A percentile compares a stretch with the other conserved stretches of the same genome.
Evolutionary conservation across 2,113 vertebrate genomes (phyloP).

Genomic region (Spea bombifrons): DNA sequence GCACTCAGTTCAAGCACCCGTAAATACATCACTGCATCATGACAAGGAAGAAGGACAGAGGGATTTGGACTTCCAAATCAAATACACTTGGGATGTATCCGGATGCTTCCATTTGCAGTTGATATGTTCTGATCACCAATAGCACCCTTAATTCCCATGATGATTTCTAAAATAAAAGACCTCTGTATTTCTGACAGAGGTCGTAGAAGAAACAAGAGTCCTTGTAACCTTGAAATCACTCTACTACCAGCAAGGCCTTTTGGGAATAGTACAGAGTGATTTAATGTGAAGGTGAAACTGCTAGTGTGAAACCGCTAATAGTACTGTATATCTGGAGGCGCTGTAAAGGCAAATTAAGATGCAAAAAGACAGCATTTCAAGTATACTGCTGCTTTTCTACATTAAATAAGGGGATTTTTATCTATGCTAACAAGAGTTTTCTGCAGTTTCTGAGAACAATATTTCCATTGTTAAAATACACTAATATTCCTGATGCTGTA

Average conservation of each 20-base stretch:
- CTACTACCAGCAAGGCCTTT: neutral
- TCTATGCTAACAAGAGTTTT: too few species aligned
- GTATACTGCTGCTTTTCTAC: too few species aligned
- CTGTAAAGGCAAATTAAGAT: neutral
- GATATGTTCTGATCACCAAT: neutral
- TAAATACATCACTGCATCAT: too few species aligned
- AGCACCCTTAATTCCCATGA: neutral
- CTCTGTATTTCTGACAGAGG: neutral
- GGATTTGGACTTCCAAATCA: too few species aligned
- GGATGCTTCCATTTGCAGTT: neutral
- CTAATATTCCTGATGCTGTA: too few species aligned
- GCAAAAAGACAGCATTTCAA: too few species aligned
- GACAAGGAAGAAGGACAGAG: too few species aligned
- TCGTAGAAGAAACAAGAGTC: constrained; percentile 11
- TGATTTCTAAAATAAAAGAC: neutral
- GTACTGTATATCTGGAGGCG: constrained; percentile 6
- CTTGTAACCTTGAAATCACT: constrained; percentile 29
- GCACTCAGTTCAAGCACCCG: too few species aligned
- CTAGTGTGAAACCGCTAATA: constrained; percentile 24
- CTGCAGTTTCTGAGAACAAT: too few species aligned
- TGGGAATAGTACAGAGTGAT: constrained; percentile 2
- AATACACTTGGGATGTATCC: too few species aligned
- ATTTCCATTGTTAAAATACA: too few species aligned
- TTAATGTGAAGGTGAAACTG: constrained; percentile 34
- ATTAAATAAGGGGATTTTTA: too few species aligned